Percentiles rank a stretch among this genome's conserved stretches.
phyloP scores from a whole-genome alignment of 2,113 vertebrate species.

The Spheniscus mendiculus region DNA sequence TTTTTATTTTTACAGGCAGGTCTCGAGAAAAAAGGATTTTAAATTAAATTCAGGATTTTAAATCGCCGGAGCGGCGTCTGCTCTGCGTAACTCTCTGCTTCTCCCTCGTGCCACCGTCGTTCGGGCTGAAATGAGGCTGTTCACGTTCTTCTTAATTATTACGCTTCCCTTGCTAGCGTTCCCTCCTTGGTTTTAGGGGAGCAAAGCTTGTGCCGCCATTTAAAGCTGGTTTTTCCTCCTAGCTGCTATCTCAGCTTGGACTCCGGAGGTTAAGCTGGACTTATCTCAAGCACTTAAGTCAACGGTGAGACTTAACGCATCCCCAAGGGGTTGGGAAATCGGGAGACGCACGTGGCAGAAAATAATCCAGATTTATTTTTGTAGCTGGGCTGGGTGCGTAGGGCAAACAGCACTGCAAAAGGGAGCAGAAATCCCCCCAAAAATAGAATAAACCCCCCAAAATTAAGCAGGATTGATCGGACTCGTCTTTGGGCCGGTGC shows the following conservation, averaged over 20 bases:
- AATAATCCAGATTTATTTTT: neutral
- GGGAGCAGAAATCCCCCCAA: neutral
- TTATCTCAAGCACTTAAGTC: neutral
- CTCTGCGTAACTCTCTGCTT: neutral
- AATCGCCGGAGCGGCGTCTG: neutral
- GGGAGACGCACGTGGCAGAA: neutral
- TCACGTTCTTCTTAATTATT: neutral
- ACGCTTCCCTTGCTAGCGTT: neutral
- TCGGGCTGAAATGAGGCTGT: neutral
- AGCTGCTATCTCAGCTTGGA: neutral
- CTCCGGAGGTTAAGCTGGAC: neutral
- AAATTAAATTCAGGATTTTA: neutral
- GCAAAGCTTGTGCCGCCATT: neutral
- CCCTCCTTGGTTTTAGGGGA: neutral
- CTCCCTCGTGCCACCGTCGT: neutral
- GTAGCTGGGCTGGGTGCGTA: too few relatives aligned
- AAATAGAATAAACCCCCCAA: too few relatives aligned
- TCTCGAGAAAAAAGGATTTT: neutral
- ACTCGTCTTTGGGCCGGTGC: fast-evolving
- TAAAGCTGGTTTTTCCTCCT: neutral
- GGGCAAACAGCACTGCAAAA: neutral
- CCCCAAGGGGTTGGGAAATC: neutral
- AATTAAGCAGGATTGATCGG: too few relatives aligned
- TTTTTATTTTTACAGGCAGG: neutral
- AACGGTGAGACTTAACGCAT: fast-evolving